Percentiles rank a stretch among this genome's conserved stretches.
These are phyloP conservation scores for cattle (Bos taurus) DNA, from an alignment of 2,113 vertebrate genomes.

Conservation along the genomic window DNA sequence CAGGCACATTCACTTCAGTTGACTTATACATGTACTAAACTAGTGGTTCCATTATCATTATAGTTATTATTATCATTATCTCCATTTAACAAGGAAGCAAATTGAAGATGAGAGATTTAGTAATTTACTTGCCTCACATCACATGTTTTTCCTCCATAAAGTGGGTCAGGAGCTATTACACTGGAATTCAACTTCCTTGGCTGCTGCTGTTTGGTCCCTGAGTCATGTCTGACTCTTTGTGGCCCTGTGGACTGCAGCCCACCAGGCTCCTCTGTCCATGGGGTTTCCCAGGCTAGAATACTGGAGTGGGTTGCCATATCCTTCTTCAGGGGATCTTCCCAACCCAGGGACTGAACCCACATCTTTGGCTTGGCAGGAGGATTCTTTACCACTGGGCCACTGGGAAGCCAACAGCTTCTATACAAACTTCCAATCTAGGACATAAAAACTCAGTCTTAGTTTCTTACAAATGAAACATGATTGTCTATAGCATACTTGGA, in stretches of 20 bases:
- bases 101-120: not conserved
- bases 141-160: fast-evolving
- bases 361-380: too few relatives aligned
- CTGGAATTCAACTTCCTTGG: not conserved
- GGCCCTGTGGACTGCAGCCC: too few relatives aligned
- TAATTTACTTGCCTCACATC: not conserved
- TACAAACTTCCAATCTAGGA: not conserved
- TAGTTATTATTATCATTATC: not conserved
- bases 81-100: not conserved
- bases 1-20: not conserved
- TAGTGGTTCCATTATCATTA: too few relatives aligned
- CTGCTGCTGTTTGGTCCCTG: too few relatives aligned
- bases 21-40: not conserved
- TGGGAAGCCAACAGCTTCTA: not conserved
- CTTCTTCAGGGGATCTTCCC: too few relatives aligned
- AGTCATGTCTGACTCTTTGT: too few relatives aligned
- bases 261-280: too few relatives aligned
- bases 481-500: not conserved
- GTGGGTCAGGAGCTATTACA: not conserved
- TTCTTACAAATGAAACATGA: not conserved
- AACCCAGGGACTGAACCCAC: too few relatives aligned
- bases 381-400: too few relatives aligned
- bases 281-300: too few relatives aligned
- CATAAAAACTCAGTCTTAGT: not conserved
- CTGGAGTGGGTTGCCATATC: too few relatives aligned